These are phyloP conservation scores for Araneus ventricosus DNA, from an alignment of 1,140 invertebrate genomes.

Conservation along the genomic window DNA sequence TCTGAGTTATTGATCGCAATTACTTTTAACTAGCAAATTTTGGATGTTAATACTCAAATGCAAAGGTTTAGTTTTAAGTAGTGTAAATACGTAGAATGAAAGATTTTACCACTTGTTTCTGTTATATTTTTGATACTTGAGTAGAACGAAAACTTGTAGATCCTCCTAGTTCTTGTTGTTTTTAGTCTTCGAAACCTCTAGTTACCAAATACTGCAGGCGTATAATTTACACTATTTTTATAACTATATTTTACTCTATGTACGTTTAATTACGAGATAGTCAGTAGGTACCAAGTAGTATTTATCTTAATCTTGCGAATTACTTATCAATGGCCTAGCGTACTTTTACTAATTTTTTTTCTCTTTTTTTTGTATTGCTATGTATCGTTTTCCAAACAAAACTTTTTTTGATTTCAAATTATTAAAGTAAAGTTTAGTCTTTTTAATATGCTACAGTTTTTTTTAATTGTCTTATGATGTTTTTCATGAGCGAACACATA, in stretches of 20 bases:
- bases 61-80: too few species aligned
- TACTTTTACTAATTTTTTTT: neutral
- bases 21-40: too few species aligned
- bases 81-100: too few species aligned
- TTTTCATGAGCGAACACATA: neutral
- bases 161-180: neutral
- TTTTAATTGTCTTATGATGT: neutral
- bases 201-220: conserved; percentile 1
- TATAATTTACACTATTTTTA: conserved; percentile 10
- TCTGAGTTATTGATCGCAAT: too few species aligned
- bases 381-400: neutral
- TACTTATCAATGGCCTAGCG: neutral
- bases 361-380: neutral
- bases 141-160: neutral
- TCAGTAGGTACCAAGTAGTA: neutral
- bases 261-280: neutral
- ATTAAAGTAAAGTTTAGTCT: neutral
- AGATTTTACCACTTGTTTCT: too few species aligned
- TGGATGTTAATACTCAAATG: too few species aligned
- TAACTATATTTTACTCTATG: neutral
- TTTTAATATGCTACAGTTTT: neutral
- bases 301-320: neutral
- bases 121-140: too few species aligned
- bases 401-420: too few species aligned
- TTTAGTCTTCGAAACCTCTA: conserved; percentile 4